Evolutionary conservation across 2,113 vertebrate species (phyloP).

Genomic region (Boulengeromyrus knoepffleri): DNA sequence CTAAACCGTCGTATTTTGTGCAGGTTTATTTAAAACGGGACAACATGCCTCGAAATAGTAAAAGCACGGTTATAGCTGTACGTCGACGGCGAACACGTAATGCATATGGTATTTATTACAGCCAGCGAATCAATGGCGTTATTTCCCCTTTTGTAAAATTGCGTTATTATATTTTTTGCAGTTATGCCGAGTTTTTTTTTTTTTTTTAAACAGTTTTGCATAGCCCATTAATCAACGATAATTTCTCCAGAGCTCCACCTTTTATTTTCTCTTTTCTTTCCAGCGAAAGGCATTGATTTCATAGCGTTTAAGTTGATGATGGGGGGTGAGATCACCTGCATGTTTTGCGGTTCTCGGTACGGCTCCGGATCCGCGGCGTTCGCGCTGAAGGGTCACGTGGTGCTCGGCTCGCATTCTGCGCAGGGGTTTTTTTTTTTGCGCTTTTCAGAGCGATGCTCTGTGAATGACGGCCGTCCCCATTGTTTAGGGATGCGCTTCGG

Average conservation of each 20-base stretch:
- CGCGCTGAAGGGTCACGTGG: neutral
- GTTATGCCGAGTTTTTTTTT: neutral
- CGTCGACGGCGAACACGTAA: neutral
- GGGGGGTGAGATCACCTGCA: neutral
- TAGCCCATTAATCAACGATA: neutral
- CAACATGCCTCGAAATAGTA: neutral
- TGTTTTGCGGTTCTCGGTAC: neutral
- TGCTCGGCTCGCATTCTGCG: neutral
- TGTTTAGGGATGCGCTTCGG: neutral
- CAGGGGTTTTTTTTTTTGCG: neutral
- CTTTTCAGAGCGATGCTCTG: neutral
- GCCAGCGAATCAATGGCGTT: neutral
- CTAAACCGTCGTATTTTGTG: neutral
- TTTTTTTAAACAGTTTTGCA: neutral
- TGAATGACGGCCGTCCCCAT: neutral
- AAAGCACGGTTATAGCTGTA: neutral
- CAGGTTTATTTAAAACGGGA: neutral
- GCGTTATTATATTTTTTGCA: neutral
- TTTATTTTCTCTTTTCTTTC: neutral
- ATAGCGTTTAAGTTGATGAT: neutral
- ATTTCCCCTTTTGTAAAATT: neutral
- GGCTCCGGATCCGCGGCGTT: neutral
- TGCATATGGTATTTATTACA: constrained; percentile 5
- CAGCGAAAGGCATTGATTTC: neutral
- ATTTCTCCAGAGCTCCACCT: neutral